Conservation (phyloP, 1,140 invertebrate species). For the Bombus confusus region DNA sequence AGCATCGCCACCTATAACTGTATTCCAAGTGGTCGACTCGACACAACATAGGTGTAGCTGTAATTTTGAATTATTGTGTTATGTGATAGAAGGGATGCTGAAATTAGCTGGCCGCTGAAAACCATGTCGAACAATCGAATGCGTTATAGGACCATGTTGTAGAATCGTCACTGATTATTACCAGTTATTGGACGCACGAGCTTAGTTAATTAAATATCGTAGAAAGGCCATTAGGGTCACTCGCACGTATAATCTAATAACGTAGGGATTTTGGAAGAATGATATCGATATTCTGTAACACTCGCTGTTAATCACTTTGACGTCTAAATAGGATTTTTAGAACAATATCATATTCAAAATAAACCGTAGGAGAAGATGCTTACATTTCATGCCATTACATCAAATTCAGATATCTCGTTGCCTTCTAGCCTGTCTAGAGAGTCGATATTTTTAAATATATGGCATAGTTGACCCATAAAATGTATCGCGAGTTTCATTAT, state of each 20-base stretch:
- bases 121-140: constrained; percentile 49
- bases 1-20: background rate
- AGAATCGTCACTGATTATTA: constrained; percentile 29
- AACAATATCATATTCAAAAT: background rate
- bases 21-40: constrained; percentile 27
- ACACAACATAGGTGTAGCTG: background rate
- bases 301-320: background rate
- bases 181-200: background rate
- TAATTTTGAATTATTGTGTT: constrained; percentile 61
- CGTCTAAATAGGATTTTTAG: background rate
- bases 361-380: no score
- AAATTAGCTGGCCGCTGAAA: constrained; percentile 53
- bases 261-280: background rate
- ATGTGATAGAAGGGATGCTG: constrained; percentile 23
- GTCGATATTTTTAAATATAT: background rate
- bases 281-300: background rate
- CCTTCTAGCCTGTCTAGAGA: background rate
- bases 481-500: background rate
- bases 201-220: background rate
- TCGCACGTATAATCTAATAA: background rate
- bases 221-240: background rate
- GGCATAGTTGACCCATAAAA: background rate
- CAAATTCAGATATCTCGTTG: background rate
- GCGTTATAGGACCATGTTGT: constrained; percentile 3
- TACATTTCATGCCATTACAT: no score